Evolutionary conservation across 37 sponge, comb jelly and placozoan species (phyloP).

Genomic region (Halisarca cf. caerulea): DNA sequence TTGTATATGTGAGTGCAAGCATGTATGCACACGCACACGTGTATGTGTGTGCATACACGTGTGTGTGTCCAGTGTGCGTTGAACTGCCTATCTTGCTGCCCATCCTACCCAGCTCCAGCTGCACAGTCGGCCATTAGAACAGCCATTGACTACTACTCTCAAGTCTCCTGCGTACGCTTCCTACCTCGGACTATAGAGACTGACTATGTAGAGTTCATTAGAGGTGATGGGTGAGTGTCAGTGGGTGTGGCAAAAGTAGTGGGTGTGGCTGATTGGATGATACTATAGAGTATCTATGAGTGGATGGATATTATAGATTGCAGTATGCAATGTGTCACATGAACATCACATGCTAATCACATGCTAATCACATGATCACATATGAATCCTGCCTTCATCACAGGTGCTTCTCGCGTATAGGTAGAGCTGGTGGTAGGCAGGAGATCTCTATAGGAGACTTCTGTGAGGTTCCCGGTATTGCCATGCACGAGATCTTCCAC

Average conservation of each 20-base stretch:
- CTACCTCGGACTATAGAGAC: conserved; percentile 16
- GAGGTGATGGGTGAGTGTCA: not conserved
- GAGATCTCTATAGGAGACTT: conserved; percentile 74
- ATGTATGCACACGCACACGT: not conserved
- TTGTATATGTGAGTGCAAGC: not conserved
- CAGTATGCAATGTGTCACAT: not conserved
- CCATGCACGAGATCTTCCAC: conserved; percentile 79
- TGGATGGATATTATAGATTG: not conserved
- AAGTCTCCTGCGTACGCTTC: conserved; percentile 59
- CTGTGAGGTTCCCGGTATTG: conserved; percentile 68
- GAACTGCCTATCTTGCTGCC: too few relatives aligned
- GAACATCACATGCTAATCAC: not conserved
- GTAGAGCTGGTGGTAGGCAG: conserved; percentile 58
- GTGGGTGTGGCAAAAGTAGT: not conserved
- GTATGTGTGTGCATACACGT: not conserved
- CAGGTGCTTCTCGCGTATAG: conserved; percentile 74
- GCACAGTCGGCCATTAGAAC: conserved; percentile 44
- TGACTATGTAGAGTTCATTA: conserved; percentile 64
- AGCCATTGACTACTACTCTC: conserved; percentile 55
- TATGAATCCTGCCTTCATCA: not conserved
- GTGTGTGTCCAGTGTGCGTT: too few relatives aligned
- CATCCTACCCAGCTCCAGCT: not conserved
- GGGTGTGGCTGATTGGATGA: not conserved
- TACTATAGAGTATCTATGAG: not conserved
- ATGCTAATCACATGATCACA: not conserved